Percentiles rank a stretch among this genome's conserved stretches.
phyloP scores from a whole-genome alignment of 2,113 vertebrate species.

The Sisor rabdophorus region DNA sequence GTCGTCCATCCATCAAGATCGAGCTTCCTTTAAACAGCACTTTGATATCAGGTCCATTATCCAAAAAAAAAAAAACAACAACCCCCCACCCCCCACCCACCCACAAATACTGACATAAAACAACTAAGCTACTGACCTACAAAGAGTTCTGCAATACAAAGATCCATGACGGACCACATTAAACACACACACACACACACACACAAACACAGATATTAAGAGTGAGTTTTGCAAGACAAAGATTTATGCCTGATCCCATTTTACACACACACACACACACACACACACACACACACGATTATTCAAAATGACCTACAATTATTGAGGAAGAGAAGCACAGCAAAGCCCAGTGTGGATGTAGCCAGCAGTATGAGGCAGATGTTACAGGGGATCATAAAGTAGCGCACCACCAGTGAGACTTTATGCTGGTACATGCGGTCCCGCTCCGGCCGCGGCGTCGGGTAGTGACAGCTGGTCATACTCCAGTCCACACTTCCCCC shows the following conservation, averaged over 20 bases:
- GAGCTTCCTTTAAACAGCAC: constrained; percentile 33
- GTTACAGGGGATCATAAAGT: constrained; percentile 97
- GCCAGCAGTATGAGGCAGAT: constrained; percentile 96
- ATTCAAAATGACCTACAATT: constrained; percentile 82
- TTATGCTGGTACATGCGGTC: constrained; percentile 86
- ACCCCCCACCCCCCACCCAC: constrained; percentile 1
- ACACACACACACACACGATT: constrained; percentile 12
- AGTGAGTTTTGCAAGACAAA: not conserved
- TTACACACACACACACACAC: constrained; percentile 19
- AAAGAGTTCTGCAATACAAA: not conserved
- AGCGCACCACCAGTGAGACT: constrained; percentile 90
- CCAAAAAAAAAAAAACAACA: not conserved
- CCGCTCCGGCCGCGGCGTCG: constrained; percentile 72
- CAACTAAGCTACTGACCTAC: constrained; percentile 15
- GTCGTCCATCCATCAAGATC: constrained; percentile 45
- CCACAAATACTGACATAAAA: not conserved
- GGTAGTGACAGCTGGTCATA: constrained; percentile 87
- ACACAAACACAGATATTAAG: too few relatives aligned
- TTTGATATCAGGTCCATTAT: constrained; percentile 25
- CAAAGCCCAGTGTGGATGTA: constrained; percentile 86
- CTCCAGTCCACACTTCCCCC: constrained; percentile 69
- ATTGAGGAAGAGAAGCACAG: constrained; percentile 92
- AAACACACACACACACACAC: constrained; percentile 15
- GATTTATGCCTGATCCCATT: not conserved
- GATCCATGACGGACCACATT: not conserved